Evolutionary conservation across 2,797 vertebrate genomes (phyloP), one percentile per base, ranked within the genome.

Genomic region (Acrossocheilus fasciatus): DNA sequence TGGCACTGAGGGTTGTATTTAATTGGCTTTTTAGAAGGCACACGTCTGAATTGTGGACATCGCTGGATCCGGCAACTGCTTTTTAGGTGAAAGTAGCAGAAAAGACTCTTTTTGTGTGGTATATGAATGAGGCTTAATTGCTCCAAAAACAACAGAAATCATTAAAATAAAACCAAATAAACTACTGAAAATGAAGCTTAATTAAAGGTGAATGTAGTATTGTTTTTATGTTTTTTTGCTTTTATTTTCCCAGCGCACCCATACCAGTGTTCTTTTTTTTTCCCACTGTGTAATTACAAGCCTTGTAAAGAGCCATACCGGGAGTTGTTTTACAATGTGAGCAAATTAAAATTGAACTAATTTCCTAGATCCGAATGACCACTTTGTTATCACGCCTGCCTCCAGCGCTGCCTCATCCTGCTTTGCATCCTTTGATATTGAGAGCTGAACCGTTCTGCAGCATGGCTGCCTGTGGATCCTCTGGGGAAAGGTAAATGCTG

Each of bases 401-500:
- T 66, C 69, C 83, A 85, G 83, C 76, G 47, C 80, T 80, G 68
- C 34, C 76, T 88, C n/a, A 9, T 81, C 68, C 81, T 84, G 86
- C 75, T 84, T 68, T 76, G 83, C 75, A 79, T 80, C 82, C 85
- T 86, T 86, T 87, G 90, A 88, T 91, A 85, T 89, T 85, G 89
- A 89, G 90, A 91, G 86, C 75, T 85, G 90, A 88, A 81, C 90
- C 79, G 12, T 91, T 91, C 90, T 88, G 87, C 87, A 88, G 90
- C 81, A 88, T 90, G 89, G 83, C 84, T 90, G 89, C 90, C 89
- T 89, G 89, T 90, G 77, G 86, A 85, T 89, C 84, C 87, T 88
- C 89, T 91, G 82, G 89, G 89, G 84, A 91, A 91, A 90, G 89
- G 89, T 87, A 91, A 91, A 91, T 91, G 90, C 90, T 91, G 90